Evolutionary conservation across 2,113 vertebrate species (phyloP).

Genomic region (Colaptes auratus): DNA sequence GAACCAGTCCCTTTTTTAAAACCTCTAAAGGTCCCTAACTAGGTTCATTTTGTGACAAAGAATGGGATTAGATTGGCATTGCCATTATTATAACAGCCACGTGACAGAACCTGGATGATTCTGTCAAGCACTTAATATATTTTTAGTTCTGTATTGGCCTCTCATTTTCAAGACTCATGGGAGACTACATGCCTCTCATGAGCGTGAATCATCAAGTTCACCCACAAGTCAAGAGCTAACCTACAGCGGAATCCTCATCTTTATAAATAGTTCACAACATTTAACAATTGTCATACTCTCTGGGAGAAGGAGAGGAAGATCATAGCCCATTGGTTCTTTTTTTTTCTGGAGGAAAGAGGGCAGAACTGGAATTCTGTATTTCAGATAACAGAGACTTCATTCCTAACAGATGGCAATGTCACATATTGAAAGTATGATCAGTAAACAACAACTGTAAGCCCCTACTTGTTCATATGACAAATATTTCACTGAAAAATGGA

Average conservation of each 20-base stretch:
- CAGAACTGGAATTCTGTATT: background rate
- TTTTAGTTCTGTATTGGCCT: background rate
- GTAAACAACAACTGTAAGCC: slow-evolving; percentile 42
- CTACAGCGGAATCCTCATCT: background rate
- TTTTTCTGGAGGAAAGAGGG: background rate
- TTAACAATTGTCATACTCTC: background rate
- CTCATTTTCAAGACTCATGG: background rate
- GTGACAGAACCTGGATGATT: background rate
- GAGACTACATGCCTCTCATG: background rate
- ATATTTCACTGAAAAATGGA: slow-evolving; percentile 50
- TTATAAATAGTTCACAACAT: background rate
- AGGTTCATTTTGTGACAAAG: slow-evolving; percentile 1
- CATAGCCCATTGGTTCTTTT: background rate
- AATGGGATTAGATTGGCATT: background rate
- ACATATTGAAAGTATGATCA: slow-evolving; percentile 23
- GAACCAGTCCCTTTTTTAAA: background rate
- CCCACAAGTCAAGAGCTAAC: background rate
- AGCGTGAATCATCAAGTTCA: background rate
- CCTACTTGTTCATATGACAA: slow-evolving; percentile 34
- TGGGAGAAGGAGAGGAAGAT: background rate
- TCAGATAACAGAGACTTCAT: background rate
- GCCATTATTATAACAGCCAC: background rate
- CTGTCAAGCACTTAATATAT: background rate
- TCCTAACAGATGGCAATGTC: slow-evolving; percentile 5
- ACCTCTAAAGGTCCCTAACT: slow-evolving; percentile 9